Percentiles rank a stretch among this genome's conserved stretches.
Evolutionary conservation across 1,140 invertebrate species (phyloP).

Genomic region (Aethina tumida): DNA sequence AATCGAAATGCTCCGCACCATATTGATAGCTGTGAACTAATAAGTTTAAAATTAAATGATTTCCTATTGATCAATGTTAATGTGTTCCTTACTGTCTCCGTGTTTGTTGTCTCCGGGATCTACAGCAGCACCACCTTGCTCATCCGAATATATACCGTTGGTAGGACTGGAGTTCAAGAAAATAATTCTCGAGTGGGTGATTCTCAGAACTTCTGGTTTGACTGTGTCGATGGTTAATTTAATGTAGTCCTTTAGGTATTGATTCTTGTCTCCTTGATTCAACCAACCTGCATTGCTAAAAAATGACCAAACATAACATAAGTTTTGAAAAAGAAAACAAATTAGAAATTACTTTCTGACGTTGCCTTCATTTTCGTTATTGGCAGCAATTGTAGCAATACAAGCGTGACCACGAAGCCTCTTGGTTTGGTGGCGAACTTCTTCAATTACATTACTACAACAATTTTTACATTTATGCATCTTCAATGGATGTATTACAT

Average conservation of each 20-base stretch:
- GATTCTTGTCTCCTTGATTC: too few relatives aligned
- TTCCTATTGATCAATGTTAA: too few relatives aligned
- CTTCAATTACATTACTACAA: slow-evolving; percentile 47
- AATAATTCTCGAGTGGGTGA: slow-evolving; percentile 45
- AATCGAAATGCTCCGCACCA: slow-evolving; percentile 66
- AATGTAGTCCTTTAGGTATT: slow-evolving; percentile 77
- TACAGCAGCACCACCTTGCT: slow-evolving; percentile 57
- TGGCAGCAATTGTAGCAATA: slow-evolving; percentile 85
- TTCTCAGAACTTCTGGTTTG: slow-evolving; percentile 46
- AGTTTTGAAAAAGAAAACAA: too few relatives aligned
- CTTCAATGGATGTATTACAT: too few relatives aligned
- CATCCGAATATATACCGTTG: slow-evolving; percentile 69
- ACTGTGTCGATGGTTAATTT: slow-evolving; percentile 77
- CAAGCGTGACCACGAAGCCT: slow-evolving; percentile 82
- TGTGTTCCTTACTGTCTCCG: slow-evolving; percentile 77
- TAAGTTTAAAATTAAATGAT: too few relatives aligned
- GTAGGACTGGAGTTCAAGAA: slow-evolving; percentile 84
- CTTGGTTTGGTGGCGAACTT: slow-evolving; percentile 74
- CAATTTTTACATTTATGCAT: too few relatives aligned
- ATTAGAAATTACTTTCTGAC: too few relatives aligned
- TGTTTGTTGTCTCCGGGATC: slow-evolving; percentile 70
- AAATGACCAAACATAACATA: too few relatives aligned
- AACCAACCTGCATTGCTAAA: too few relatives aligned
- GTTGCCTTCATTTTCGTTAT: slow-evolving; percentile 98
- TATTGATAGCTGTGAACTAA: slow-evolving; percentile 90